Conservation (phyloP, 2,888 invertebrate genomes). For the Vanessa cardui region DNA sequence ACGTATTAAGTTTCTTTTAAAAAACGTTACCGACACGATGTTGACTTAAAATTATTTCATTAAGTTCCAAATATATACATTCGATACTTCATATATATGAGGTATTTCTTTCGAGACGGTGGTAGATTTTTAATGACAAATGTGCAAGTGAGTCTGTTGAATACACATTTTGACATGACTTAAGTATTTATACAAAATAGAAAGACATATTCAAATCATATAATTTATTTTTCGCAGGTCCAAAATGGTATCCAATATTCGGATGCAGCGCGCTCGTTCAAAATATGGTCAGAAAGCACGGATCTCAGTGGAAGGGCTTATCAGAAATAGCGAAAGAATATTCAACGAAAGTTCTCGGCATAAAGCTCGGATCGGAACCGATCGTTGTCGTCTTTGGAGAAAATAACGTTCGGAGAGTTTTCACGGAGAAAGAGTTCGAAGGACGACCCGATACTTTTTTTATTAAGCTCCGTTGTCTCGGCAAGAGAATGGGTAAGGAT, state of each 20-base stretch:
- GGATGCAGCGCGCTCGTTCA: constrained; percentile 60
- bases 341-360: constrained; percentile 84
- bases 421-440: constrained; percentile 85
- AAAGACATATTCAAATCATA: constrained; percentile 6
- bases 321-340: constrained; percentile 81
- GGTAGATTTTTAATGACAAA: too few relatives aligned
- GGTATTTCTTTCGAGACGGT: too few relatives aligned
- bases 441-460: constrained; percentile 88
- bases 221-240: constrained; percentile 55
- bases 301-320: constrained; percentile 83
- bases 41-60: too few relatives aligned
- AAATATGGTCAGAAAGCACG: constrained; percentile 54
- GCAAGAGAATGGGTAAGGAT: constrained; percentile 84
- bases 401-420: constrained; percentile 83
- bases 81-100: too few relatives aligned
- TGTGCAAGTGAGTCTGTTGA: background rate
- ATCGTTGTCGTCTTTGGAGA: constrained; percentile 85
- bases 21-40: too few relatives aligned
- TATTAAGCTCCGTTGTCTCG: constrained; percentile 85
- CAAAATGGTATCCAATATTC: constrained; percentile 67
- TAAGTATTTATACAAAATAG: background rate
- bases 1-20: too few relatives aligned
- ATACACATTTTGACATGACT: background rate
- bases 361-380: constrained; percentile 84
- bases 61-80: too few relatives aligned